These are phyloP conservation scores for Holothuria scabra DNA, from an alignment of 53 echinoderm and acorn worm genomes.

Conservation along the genomic window DNA sequence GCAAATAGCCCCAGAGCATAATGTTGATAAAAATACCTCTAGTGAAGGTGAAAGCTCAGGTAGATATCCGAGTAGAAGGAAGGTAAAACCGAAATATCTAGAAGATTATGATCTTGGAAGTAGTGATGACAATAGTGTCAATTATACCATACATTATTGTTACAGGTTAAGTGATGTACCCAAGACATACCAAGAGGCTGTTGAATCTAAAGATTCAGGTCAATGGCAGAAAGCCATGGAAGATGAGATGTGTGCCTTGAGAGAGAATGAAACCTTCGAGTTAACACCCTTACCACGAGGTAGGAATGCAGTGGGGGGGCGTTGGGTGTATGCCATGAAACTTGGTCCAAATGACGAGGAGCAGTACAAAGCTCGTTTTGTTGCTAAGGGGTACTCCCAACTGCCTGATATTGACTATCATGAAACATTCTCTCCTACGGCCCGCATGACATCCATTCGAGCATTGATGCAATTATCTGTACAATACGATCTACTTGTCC, in stretches of 20 bases:
- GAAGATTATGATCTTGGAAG: slow-evolving; percentile 15
- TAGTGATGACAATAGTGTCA: neutral
- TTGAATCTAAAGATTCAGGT: slow-evolving; percentile 11
- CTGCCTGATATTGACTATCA: slow-evolving; percentile 39
- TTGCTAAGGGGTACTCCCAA: slow-evolving; percentile 14
- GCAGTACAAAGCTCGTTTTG: slow-evolving; percentile 21
- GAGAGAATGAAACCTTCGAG: slow-evolving; percentile 48
- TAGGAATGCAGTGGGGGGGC: slow-evolving; percentile 17
- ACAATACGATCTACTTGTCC: slow-evolving; percentile 26
- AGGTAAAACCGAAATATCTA: slow-evolving; percentile 36
- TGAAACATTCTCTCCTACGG: slow-evolving; percentile 42
- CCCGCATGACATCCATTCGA: slow-evolving; percentile 16
- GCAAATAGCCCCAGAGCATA: neutral
- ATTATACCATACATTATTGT: slow-evolving; percentile 15
- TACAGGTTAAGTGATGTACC: slow-evolving; percentile 28
- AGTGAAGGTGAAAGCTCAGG: neutral
- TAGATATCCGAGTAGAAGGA: slow-evolving; percentile 36
- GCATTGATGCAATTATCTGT: slow-evolving; percentile 48
- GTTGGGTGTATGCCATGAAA: slow-evolving; percentile 24
- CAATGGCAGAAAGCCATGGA: slow-evolving; percentile 59
- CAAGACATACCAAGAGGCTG: slow-evolving; percentile 50
- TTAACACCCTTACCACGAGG: slow-evolving; percentile 38
- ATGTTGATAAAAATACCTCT: neutral
- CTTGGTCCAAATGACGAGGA: neutral
- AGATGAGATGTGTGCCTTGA: slow-evolving; percentile 25